Base-by-base conservation (phyloP, 1,140 invertebrate genomes). In the Psilanteris sp. region DNA sequence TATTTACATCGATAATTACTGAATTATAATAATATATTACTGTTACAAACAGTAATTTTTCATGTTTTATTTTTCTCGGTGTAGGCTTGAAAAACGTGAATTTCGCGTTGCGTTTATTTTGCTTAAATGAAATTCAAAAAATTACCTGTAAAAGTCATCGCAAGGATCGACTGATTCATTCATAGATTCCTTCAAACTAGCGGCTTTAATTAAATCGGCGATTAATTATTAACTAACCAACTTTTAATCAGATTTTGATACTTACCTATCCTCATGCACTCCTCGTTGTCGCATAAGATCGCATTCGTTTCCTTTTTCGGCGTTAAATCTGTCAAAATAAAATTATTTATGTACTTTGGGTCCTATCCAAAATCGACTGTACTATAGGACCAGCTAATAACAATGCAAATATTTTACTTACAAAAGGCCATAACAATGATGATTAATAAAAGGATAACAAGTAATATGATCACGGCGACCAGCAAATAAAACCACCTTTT, bases 111-210 rank as follows among this genome's bases (percentile, higher is more conserved):
- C n/a, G n/a, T 20, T 20, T 20, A 20, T 20, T 20, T 20, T 20
- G 18, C 5, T 3, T 20, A 20, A 20, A 20, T n/a, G n/a, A n/a
- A 36, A 36, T 4, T 54, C 16, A 37, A 27, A 32, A 72, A 80
- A 82, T 87, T 64, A 87, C 87, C 80, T 79, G 67, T 87, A 87
- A 81, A 88, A 88, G 72, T 88, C 81, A 36, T 88, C 85, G 36
- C 86, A 88, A 50, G 86, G 86, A 79, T 88, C 79, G 55, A 87
- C 70, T 16, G 86, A 85, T 14, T 81, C 79, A 52, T 88, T 77
- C 87, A 88, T 88, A 66, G 85, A 79, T 78, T 86, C 84, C 72
- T 88, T 88, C 44, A 88, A 81, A 79, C 87, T 88, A 48, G 87
- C 85, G 46, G 87, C 87, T 88, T 55, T 8, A 34, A 67, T 31